Evolutionary conservation across 2,113 vertebrate genomes (phyloP).

Genomic region (Erpornis zantholeuca): DNA sequence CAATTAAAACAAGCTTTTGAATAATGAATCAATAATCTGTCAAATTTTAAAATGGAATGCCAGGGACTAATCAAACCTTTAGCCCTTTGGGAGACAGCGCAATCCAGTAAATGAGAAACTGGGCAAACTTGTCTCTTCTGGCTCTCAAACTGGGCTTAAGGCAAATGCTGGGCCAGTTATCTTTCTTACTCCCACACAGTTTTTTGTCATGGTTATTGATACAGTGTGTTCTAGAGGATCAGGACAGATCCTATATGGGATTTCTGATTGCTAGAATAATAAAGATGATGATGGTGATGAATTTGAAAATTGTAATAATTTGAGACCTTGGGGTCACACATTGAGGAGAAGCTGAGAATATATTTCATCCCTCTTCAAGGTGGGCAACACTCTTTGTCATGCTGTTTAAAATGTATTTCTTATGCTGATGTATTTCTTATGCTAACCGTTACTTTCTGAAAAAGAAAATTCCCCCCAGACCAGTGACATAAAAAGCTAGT

Average conservation of each 20-base stretch:
- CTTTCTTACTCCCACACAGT: background rate
- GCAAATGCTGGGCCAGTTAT: background rate
- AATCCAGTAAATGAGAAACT: background rate
- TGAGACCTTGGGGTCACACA: background rate
- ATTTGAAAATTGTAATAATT: background rate
- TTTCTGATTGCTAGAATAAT: background rate
- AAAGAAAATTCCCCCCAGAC: background rate
- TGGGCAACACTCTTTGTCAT: background rate
- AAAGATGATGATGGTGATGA: background rate
- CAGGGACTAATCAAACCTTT: background rate
- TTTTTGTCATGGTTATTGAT: background rate
- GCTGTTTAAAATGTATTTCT: background rate
- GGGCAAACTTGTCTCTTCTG: background rate
- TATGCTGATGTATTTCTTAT: background rate
- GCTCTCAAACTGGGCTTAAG: background rate
- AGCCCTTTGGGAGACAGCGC: background rate
- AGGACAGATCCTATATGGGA: background rate
- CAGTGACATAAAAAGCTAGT: background rate
- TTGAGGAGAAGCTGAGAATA: background rate
- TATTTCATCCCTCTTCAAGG: background rate
- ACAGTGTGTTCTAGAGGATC: background rate
- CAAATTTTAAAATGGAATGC: slow-evolving; percentile 5
- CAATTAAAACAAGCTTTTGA: slow-evolving; percentile 33
- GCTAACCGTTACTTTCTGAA: background rate
- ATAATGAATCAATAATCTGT: slow-evolving; percentile 42